Base-by-base conservation (phyloP, 30 jellyfish, hydroid and myxozoan species). In the Nemopilema nomurai region DNA sequence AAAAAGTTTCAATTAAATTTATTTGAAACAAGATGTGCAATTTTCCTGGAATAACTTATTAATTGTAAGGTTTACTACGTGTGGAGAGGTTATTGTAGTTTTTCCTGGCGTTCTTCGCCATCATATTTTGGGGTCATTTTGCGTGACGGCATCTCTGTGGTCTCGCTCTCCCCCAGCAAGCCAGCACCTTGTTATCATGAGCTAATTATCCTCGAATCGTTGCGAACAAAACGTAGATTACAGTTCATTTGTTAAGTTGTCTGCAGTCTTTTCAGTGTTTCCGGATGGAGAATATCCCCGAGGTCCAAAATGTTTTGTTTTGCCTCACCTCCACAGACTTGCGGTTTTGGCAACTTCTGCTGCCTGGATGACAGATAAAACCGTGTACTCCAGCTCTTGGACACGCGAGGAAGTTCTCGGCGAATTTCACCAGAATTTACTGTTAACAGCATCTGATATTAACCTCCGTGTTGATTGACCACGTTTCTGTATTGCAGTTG, bases 221-320 rank as follows among this genome's bases (percentile, higher is more conserved):
- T 25, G 28, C 52, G 49, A 80, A 80, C 90, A 80, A 80, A 80
- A 80, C 51, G 22, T 24, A 66, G 90, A 80, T 80, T 80, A 80
- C 21, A 28, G 64, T 26, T 25, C 31, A 24, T 79, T 66, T 79
- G 74, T 62, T 66, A 18, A 31, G 27, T 64, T 28, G 80, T 79
- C 88, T 69, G 62, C 82, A 67, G 70, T 82, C 82, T 80, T 23
- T 80, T 51, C 90, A 62, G 74, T 65, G 67, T 80, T 80, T 80
- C 90, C 90, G 90, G 90, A 66, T 50, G 65, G 28, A 26, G 81
- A 71, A 71, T 71, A 8, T 63, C 72, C 49, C 18, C 51, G 49
- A 52, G 23, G 31, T 80, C 82, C 33, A 49, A 62, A 41, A 41
- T 13, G 6, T 41, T 41, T 67, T 66, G 88, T 62, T 79, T 76